Conservation (phyloP, 2,797 vertebrate species). For the Ctenosaura bakeri region DNA sequence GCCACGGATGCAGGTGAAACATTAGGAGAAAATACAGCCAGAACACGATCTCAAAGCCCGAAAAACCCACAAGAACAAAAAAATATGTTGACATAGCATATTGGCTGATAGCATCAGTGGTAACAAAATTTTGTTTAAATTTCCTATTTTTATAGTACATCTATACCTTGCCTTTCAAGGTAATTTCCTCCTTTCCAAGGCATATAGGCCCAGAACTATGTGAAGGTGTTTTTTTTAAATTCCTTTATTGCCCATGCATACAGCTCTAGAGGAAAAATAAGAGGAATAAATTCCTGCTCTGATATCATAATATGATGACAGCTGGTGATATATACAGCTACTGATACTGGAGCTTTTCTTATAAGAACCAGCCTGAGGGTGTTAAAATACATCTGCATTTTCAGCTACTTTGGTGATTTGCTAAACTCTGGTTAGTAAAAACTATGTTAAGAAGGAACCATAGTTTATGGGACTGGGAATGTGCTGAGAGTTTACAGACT, state of each 20-base stretch:
- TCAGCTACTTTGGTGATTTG: background rate
- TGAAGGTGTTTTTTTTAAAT: background rate
- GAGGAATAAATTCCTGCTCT: background rate
- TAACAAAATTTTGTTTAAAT: background rate
- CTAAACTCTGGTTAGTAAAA: background rate
- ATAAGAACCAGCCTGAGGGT: too few relatives aligned
- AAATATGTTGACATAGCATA: background rate
- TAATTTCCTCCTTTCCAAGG: background rate
- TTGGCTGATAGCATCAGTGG: background rate
- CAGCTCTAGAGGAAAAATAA: background rate
- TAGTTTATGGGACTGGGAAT: background rate
- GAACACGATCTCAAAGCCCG: too few relatives aligned
- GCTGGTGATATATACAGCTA: too few relatives aligned
- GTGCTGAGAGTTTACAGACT: background rate
- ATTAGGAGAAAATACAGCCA: too few relatives aligned
- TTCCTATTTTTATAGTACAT: background rate
- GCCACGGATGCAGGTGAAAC: too few relatives aligned
- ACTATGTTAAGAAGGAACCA: too few relatives aligned
- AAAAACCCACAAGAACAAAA: too few relatives aligned
- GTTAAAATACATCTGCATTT: too few relatives aligned
- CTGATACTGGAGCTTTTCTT: too few relatives aligned
- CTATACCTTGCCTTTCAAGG: background rate
- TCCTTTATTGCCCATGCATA: background rate
- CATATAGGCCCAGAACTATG: background rate
- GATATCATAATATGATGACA: too few relatives aligned